Evolutionary conservation across 2,113 vertebrate genomes (phyloP), one percentile per base, ranked within the genome.

Genomic region (Centropristis striata): DNA sequence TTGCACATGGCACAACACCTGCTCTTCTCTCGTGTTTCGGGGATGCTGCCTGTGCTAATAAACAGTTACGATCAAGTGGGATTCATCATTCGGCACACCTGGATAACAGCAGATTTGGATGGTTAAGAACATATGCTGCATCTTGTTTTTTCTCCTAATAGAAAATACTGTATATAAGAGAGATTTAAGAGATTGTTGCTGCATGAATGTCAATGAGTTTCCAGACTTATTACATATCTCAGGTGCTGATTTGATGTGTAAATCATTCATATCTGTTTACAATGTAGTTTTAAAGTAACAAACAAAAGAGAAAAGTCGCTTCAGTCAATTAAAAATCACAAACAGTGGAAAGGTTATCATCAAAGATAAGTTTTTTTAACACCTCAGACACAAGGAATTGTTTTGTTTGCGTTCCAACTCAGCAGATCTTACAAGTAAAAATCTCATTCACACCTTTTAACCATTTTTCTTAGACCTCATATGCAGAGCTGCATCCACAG

Each of bases 381-480:
- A 42, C 73, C 18, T 60, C n/a, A 23, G 9, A 59, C 71, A 76
- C 27, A 32, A 71, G 8, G 12, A 36, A 9, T 32, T 39, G 32
- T 65, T 57, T 55, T 71, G 53, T 47, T 61, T 57, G 4, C 8
- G 16, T 64, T 41, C n/a, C 12, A 44, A 53, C 79, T 71, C 32
- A 47, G 70, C 71, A 71, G 21, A 58, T 21, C 13, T 39, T 23
- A n/a, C 12, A 5, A 39, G 8, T 28, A 49, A 55, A 55, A 64
- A 44, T 55, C 41, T 74, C 27, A 78, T 78, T 78, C 49, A 5
- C 81, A 83, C n/a, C 67, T 69, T 75, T 71, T 57, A 53, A 57
- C 4, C 18, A 42, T 61, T 66, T 67, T 25, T n/a, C 4, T 47
- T 49, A 41, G 61, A 55, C 32, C 1, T 20, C 27, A 55, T 14